These are phyloP conservation scores for Magallana ariakensis DNA, from an alignment of 1,140 invertebrate species.

Conservation along the genomic window DNA sequence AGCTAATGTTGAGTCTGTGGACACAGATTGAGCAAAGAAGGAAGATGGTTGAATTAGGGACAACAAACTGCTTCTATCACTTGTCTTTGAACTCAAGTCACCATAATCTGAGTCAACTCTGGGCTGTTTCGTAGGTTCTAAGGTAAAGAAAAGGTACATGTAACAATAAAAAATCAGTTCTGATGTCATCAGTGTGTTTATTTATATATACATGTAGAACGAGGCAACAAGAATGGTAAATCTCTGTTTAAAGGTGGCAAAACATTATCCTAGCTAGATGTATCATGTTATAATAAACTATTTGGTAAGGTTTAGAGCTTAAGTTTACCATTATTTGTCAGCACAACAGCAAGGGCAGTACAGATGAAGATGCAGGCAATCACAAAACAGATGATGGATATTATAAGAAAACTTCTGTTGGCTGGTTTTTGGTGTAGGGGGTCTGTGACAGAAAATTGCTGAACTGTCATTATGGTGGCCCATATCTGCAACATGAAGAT, in stretches of 20 bases:
- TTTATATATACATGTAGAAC: no score
- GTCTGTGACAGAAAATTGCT: neutral
- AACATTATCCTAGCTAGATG: no score
- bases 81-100: neutral
- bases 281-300: no score
- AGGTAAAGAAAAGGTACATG: neutral
- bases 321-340: neutral
- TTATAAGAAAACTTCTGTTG: neutral
- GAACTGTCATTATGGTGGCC: neutral
- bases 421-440: neutral
- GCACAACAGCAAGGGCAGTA: neutral
- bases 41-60: slow-evolving; percentile 13
- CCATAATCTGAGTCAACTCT: neutral
- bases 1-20: neutral
- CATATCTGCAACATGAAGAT: neutral
- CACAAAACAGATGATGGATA: neutral
- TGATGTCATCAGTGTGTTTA: no score
- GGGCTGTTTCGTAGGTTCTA: neutral
- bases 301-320: no score
- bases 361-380: neutral
- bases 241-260: no score
- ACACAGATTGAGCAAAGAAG: neutral
- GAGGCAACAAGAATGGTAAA: no score
- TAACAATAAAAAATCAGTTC: no score
- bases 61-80: neutral